Percentiles rank a stretch among this genome's conserved stretches.
phyloP scores from a whole-genome alignment of 2,888 invertebrate species.

The Siphlonurus alternatus region DNA sequence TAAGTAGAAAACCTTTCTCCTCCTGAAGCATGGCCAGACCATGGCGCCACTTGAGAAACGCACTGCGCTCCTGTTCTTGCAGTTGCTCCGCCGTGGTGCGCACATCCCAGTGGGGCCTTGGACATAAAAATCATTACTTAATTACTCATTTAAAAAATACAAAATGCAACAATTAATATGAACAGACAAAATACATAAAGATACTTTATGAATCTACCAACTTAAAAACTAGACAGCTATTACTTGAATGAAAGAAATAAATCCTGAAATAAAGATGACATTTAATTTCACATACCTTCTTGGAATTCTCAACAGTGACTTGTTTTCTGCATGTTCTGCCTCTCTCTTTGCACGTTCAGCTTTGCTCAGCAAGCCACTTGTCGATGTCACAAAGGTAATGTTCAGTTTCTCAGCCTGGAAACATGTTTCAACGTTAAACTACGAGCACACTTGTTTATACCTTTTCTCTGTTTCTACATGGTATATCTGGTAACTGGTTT shows the following conservation, averaged over 20 bases:
- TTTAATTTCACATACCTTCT: slow-evolving; percentile 37
- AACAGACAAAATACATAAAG: too few species aligned
- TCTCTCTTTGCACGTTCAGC: slow-evolving; percentile 27
- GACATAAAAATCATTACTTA: slow-evolving; percentile 15
- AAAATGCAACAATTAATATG: not conserved
- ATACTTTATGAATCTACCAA: too few species aligned
- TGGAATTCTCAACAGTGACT: slow-evolving; percentile 57
- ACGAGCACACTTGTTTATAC: too few species aligned
- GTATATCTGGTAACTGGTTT: too few species aligned
- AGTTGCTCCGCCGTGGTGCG: slow-evolving; percentile 66
- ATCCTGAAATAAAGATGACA: slow-evolving; percentile 5
- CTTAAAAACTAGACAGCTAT: not conserved
- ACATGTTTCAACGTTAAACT: too few species aligned
- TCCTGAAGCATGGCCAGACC: slow-evolving; percentile 62
- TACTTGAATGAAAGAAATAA: not conserved
- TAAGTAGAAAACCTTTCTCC: slow-evolving; percentile 62
- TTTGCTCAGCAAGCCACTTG: slow-evolving; percentile 19
- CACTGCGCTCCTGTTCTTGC: slow-evolving; percentile 56
- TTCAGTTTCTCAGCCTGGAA: slow-evolving; percentile 68
- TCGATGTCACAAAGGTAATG: slow-evolving; percentile 52
- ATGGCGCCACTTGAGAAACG: slow-evolving; percentile 83
- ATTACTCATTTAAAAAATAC: slow-evolving; percentile 6
- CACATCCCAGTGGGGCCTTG: slow-evolving; percentile 62
- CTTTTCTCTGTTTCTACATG: too few species aligned
- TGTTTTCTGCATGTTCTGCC: slow-evolving; percentile 36